These are phyloP conservation scores for Trachelipus rathkii DNA, from an alignment of 1,140 invertebrate species.

Conservation along the genomic window DNA sequence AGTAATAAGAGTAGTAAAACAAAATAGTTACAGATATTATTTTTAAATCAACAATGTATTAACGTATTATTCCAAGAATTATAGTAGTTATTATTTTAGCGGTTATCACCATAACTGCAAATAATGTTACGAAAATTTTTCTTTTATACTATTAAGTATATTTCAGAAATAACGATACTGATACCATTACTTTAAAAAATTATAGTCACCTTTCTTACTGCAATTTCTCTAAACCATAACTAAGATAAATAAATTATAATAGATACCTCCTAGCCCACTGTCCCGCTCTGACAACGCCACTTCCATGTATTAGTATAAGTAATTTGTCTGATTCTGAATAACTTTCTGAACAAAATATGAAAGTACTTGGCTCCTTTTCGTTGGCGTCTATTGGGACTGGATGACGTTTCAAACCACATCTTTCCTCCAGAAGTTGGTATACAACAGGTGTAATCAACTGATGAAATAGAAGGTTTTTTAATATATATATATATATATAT, in stretches of 20 bases:
- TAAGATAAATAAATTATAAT: neutral
- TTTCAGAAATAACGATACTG: no score
- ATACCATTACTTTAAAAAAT: neutral
- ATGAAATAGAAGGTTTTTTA: neutral
- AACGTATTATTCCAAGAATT: no score
- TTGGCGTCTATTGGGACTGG: conserved; percentile 43
- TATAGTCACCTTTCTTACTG: conserved; percentile 18
- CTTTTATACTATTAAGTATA: no score
- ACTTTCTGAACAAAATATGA: conserved; percentile 62
- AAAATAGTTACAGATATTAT: no score
- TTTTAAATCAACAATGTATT: no score
- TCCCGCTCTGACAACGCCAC: conserved; percentile 70
- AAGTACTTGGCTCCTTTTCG: conserved; percentile 56
- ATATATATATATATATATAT: neutral
- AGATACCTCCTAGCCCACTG: conserved; percentile 68
- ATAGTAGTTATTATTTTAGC: no score
- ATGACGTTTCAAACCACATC: conserved; percentile 10
- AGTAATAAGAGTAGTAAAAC: no score
- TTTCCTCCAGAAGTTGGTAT: conserved; percentile 16
- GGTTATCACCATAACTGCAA: no score
- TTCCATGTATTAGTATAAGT: conserved; percentile 71
- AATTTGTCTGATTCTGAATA: conserved; percentile 58
- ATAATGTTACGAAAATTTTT: no score
- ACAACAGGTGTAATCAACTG: conserved; percentile 19
- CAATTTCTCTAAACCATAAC: no score